Percentiles rank a stretch among this genome's conserved stretches.
Evolutionary conservation across 1,140 invertebrate genomes (phyloP).

Genomic region (Lycorma delicatula): DNA sequence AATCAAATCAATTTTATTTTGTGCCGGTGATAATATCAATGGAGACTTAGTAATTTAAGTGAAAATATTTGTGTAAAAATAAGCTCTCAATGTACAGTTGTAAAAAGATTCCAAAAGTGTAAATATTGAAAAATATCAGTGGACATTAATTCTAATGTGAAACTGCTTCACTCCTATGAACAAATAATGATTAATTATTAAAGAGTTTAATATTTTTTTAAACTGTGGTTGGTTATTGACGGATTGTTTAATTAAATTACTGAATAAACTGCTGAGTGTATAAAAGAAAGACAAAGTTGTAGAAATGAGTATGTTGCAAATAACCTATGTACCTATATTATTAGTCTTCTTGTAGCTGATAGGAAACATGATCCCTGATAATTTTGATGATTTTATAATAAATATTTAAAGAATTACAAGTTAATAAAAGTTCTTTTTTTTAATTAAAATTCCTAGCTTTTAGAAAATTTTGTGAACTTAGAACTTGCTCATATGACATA

Average conservation of each 20-base stretch:
- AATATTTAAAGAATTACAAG: conserved; percentile 7
- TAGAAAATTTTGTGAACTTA: too few species aligned
- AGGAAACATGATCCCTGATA: not conserved
- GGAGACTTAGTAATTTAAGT: not conserved
- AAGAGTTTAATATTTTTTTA: not conserved
- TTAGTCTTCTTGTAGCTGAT: conserved; percentile 5
- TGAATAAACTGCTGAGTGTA: conserved; percentile 4
- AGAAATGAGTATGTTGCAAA: conserved; percentile 3
- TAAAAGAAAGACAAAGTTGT: too few species aligned
- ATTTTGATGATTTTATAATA: conserved; percentile 7
- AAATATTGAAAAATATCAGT: not conserved
- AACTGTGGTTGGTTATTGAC: not conserved
- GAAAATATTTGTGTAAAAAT: conserved; percentile 1
- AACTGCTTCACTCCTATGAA: not conserved
- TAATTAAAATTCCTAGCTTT: too few species aligned
- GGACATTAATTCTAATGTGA: not conserved
- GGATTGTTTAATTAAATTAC: not conserved
- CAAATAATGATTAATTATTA: conserved; percentile 3
- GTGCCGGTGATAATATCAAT: not conserved
- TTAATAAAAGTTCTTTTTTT: too few species aligned
- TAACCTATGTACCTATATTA: conserved; percentile 5
- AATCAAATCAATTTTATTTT: not conserved
- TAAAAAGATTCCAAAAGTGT: conserved; percentile 3
- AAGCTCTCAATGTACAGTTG: conserved; percentile 4
- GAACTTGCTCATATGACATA: too few species aligned